Evolutionary conservation across 1,140 invertebrate genomes (phyloP).

Genomic region (Psilanteris sp.): DNA sequence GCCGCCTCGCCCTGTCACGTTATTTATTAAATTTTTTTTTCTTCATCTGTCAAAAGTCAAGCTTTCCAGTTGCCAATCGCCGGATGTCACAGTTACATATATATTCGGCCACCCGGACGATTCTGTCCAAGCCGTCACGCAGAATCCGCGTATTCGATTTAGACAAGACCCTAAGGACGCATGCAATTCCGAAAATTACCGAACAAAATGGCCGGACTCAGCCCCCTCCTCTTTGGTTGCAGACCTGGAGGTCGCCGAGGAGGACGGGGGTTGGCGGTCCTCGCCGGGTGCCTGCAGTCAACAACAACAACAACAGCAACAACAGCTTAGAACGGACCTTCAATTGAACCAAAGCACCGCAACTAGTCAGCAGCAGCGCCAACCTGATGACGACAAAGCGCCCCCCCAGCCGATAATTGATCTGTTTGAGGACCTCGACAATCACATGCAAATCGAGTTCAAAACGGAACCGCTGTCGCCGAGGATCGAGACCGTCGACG

Average conservation of each 20-base stretch:
- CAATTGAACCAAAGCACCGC: slow-evolving; percentile 67
- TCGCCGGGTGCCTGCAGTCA: slow-evolving; percentile 66
- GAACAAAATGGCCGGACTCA: slow-evolving; percentile 72
- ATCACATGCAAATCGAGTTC: slow-evolving; percentile 72
- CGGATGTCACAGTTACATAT: too few relatives aligned
- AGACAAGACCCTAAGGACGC: slow-evolving; percentile 32
- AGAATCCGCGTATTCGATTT: too few relatives aligned
- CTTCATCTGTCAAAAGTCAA: too few relatives aligned
- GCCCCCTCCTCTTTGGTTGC: slow-evolving; percentile 81
- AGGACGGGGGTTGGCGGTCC: slow-evolving; percentile 80
- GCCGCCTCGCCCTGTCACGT: neutral
- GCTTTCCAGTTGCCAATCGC: slow-evolving; percentile 5
- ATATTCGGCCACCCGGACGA: too few relatives aligned
- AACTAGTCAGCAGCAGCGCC: slow-evolving; percentile 62
- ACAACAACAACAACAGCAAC: too few relatives aligned
- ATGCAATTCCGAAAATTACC: slow-evolving; percentile 55
- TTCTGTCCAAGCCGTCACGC: too few relatives aligned
- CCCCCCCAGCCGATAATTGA: slow-evolving; percentile 73
- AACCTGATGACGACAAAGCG: slow-evolving; percentile 30
- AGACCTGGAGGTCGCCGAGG: slow-evolving; percentile 79
- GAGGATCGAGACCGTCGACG: slow-evolving; percentile 64
- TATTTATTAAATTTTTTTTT: too few relatives aligned
- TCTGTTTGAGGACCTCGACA: slow-evolving; percentile 75
- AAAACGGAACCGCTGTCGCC: slow-evolving; percentile 76
- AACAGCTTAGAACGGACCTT: slow-evolving; percentile 48